Evolutionary conservation across 1,140 invertebrate genomes (phyloP).

Genomic region (Drosophila sucinea): DNA sequence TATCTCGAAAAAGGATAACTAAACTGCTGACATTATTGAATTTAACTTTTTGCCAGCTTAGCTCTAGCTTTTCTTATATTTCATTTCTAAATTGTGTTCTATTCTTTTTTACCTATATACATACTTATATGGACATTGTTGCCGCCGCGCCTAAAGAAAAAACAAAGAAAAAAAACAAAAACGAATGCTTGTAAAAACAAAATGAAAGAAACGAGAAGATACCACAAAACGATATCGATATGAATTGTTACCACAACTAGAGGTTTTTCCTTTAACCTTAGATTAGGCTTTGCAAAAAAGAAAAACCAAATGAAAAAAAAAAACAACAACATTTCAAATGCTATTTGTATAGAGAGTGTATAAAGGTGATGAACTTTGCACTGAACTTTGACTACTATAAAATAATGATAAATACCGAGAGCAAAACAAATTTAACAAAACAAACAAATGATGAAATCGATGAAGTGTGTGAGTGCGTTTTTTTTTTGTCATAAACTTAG

Average conservation of each 20-base stretch:
- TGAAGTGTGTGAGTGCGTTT: background rate
- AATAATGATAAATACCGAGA: conserved; percentile 29
- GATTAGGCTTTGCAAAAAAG: conserved; percentile 50
- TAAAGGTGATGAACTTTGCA: conserved; percentile 50
- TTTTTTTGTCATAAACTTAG: conserved; percentile 47
- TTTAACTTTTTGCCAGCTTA: conserved; percentile 60
- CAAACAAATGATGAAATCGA: conserved; percentile 9
- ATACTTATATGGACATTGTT: conserved; percentile 73
- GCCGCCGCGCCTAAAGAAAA: conserved; percentile 74
- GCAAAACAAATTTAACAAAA: conserved; percentile 21
- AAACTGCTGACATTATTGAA: conserved; percentile 26
- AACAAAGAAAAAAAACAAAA: conserved; percentile 23
- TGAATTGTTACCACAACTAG: conserved; percentile 55
- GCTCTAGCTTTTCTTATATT: conserved; percentile 56
- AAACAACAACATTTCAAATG: conserved; percentile 56
- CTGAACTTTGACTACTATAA: conserved; percentile 56
- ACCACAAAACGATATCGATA: conserved; percentile 39
- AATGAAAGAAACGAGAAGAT: conserved; percentile 13
- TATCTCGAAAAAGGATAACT: background rate
- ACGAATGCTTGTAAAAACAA: conserved; percentile 45
- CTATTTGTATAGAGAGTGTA: conserved; percentile 58
- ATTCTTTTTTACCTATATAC: conserved; percentile 39
- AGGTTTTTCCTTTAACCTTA: conserved; percentile 58
- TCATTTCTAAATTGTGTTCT: conserved; percentile 33
- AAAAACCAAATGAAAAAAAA: background rate